Evolutionary conservation across 2,113 vertebrate species (phyloP).

Genomic region (Stictonetta naevosa): DNA sequence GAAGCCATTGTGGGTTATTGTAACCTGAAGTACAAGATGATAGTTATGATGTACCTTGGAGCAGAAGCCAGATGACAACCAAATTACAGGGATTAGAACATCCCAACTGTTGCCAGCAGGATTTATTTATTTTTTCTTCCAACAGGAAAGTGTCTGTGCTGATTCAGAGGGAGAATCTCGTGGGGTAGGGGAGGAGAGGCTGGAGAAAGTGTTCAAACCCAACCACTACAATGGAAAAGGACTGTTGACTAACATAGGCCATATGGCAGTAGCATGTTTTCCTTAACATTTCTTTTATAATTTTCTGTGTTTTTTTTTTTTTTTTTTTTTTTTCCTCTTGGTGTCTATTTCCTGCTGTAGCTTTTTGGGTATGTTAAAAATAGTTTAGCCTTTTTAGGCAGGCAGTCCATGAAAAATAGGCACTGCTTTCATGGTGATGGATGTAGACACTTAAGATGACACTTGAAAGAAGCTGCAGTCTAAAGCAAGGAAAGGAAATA

Average conservation of each 20-base stretch:
- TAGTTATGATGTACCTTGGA: rapidly evolving
- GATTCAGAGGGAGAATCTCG: background rate
- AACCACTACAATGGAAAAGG: background rate
- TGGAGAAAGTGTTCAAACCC: background rate
- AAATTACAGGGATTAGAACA: background rate
- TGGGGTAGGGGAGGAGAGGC: background rate
- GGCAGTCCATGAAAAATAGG: rapidly evolving
- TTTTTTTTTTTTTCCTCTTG: background rate
- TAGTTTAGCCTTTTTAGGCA: background rate
- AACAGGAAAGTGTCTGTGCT: background rate
- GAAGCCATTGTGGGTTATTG: background rate
- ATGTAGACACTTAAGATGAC: background rate
- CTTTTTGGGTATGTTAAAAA: background rate
- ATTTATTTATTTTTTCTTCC: background rate
- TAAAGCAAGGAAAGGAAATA: background rate
- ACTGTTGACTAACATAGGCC: background rate
- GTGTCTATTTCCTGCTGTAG: background rate
- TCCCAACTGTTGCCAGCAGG: background rate
- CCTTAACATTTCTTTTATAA: background rate
- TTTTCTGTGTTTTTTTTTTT: background rate
- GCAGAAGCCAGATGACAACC: background rate
- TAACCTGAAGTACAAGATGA: background rate
- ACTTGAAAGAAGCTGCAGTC: background rate
- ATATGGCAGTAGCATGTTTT: background rate
- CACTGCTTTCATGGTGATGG: background rate